A percentile compares a stretch with the other conserved stretches of the same genome.
Evolutionary conservation across 2,113 vertebrate genomes (phyloP).

Genomic region (Recurvirostra avosetta): DNA sequence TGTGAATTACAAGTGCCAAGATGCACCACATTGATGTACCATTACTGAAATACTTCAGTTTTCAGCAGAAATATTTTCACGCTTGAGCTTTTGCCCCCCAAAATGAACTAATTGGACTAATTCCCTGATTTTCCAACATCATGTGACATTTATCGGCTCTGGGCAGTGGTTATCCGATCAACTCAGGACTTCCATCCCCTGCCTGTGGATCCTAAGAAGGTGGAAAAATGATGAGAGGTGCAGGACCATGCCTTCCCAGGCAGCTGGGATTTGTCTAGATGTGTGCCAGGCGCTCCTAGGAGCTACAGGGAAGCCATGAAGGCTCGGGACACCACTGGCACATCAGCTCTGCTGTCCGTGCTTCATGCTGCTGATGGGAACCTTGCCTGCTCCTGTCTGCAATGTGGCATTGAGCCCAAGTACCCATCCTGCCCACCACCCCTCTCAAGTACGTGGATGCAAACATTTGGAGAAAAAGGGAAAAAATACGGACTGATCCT

Average conservation of each 20-base stretch:
- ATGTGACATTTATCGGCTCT: not conserved
- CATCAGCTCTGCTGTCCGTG: not conserved
- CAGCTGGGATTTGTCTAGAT: not conserved
- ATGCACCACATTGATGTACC: not conserved
- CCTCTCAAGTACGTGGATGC: rapidly evolving
- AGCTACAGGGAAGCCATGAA: not conserved
- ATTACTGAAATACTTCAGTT: not conserved
- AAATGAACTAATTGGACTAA: not conserved
- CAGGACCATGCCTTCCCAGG: not conserved
- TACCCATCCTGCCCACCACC: not conserved
- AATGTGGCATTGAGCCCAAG: too few species aligned
- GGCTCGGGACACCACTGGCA: not conserved
- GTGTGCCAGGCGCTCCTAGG: not conserved
- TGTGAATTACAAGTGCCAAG: not conserved
- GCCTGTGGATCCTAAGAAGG: not conserved
- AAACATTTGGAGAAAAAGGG: not conserved
- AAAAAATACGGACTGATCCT: not conserved
- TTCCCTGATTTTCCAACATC: not conserved
- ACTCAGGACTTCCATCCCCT: not conserved
- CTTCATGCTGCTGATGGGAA: not conserved
- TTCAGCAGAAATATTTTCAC: not conserved
- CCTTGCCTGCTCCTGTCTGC: not conserved
- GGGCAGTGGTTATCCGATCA: not conserved
- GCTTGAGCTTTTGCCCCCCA: rapidly evolving
- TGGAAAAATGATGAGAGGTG: not conserved